Evolutionary conservation across 2,888 invertebrate species (phyloP), one percentile per base, ranked within the genome.

Genomic region (Lapara coniferarum): DNA sequence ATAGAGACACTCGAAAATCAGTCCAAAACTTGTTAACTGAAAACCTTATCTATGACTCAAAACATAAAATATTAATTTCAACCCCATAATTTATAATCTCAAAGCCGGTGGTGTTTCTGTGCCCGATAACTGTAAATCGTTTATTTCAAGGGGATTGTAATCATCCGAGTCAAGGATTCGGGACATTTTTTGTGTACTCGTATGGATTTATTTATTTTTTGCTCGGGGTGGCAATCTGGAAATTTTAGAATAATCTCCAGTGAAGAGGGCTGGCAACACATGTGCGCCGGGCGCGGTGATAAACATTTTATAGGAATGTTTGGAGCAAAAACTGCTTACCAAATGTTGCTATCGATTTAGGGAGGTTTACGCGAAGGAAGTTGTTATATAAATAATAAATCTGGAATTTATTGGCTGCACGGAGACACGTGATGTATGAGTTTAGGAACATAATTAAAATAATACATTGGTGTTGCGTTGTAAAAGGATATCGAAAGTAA

Each of bases 281-380:
- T 93, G 93, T 92, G 92, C 83, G 78, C 72, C 79, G 71, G 82
- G 82, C 78, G 83, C 75, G 88, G 89, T 84, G 93, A 93, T 93
- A 93, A 93, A 93, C 92, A 93, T 93, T 93, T 93, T 93, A 93
- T 93, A 90, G 91, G 92, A 92, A 93, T 92, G 89, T 90, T 86
- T 81, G 82, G 83, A 85, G 89, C 92, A 93, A 93, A 93, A 93
- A 93, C 88, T 88, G 79, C 82, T 75, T 86, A 85, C 92, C 92
- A 91, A 92, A 92, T 92, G 92, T 90, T 84, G 86, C 84, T 84
- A 85, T 88, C 86, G 85, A 90, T 90, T 88, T 87, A 80, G 87
- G 88, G 83, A 74, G 84, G 83, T 85, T 83, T 76, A 81, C 66
- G 79, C 77, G 79, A 80, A 91, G 93, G 93, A 93, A 92, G 92